These are phyloP conservation scores for Masticophis lateralis DNA, from an alignment of 2,797 vertebrate genomes.

Conservation along the genomic window DNA sequence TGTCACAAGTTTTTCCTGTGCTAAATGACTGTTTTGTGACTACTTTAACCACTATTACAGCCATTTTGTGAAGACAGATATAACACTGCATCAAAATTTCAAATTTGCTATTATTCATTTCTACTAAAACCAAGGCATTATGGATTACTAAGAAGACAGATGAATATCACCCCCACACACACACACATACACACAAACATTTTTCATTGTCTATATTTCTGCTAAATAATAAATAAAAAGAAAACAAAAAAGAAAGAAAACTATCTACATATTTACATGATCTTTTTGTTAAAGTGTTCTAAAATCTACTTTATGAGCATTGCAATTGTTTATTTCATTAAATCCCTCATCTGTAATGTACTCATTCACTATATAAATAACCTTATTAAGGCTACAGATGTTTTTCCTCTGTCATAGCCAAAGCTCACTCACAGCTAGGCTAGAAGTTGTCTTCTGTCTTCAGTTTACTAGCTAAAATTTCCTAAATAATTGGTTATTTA, in stretches of 20 bases:
- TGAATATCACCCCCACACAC: too few species aligned
- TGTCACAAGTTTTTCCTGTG: background rate
- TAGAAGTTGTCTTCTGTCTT: slow-evolving; percentile 38
- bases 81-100: background rate
- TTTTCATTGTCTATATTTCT: background rate
- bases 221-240: slow-evolving; percentile 1
- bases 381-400: slow-evolving; percentile 55
- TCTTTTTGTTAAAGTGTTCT: slow-evolving; percentile 46
- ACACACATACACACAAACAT: too few species aligned
- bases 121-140: background rate
- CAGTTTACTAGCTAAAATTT: background rate
- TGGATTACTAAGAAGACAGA: background rate
- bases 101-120: background rate
- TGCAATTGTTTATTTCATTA: slow-evolving; percentile 38
- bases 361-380: slow-evolving; percentile 59
- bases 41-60: background rate
- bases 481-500: slow-evolving; percentile 5
- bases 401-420: slow-evolving; percentile 54
- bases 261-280: slow-evolving; percentile 40
- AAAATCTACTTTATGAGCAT: slow-evolving; percentile 52
- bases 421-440: slow-evolving; percentile 49
- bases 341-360: slow-evolving; percentile 45
- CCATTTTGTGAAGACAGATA: background rate
- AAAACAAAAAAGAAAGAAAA: background rate
- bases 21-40: background rate